Percentiles rank a stretch among this genome's conserved stretches.
Evolutionary conservation across 2,113 vertebrate genomes (phyloP).

Genomic region (Oreochromis niloticus): DNA sequence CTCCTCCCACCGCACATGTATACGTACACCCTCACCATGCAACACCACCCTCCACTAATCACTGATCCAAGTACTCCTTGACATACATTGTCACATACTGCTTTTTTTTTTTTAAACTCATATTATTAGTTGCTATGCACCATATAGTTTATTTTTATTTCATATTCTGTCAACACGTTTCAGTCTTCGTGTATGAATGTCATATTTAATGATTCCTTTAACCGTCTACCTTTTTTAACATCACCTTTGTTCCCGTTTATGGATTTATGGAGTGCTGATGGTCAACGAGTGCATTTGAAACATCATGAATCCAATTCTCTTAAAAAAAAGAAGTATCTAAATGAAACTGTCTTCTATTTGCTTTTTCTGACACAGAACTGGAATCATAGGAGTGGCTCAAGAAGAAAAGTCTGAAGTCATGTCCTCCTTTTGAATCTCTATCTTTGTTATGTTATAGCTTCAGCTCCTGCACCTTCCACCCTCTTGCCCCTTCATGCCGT

Average conservation of each 20-base stretch:
- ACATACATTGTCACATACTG: too few species aligned
- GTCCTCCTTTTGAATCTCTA: neutral
- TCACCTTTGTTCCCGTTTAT: neutral
- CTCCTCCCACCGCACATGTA: neutral
- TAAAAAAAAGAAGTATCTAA: neutral
- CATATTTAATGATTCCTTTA: neutral
- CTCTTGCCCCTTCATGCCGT: neutral
- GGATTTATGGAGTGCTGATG: neutral
- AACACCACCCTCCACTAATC: neutral
- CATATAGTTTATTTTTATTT: neutral
- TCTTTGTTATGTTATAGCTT: neutral
- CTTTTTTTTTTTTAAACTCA: neutral
- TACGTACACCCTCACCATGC: neutral
- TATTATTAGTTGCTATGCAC: neutral
- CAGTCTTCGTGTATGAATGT: neutral
- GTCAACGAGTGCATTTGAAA: neutral
- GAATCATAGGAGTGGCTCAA: neutral
- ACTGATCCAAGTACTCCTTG: neutral
- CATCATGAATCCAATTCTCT: neutral
- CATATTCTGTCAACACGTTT: neutral
- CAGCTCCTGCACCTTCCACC: neutral
- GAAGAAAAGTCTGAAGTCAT: neutral
- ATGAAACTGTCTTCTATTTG: neutral
- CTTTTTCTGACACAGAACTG: neutral
- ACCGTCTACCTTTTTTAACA: neutral